Evolutionary conservation across 2,113 vertebrate genomes (phyloP).

Genomic region (Eira barbara): DNA sequence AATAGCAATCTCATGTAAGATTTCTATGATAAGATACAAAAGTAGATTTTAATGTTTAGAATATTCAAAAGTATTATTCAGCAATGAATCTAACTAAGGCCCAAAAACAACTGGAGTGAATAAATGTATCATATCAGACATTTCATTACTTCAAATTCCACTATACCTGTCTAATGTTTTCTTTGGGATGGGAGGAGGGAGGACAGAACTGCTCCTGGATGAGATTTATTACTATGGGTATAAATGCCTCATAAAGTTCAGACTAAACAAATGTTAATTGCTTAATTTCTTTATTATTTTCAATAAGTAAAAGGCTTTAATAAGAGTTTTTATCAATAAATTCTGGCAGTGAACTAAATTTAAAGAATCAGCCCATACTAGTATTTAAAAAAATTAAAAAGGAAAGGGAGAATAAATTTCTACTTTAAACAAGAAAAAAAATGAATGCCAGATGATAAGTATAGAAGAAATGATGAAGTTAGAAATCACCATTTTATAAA

Average conservation of each 20-base stretch:
- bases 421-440: background rate
- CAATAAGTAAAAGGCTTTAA: slow-evolving; percentile 28
- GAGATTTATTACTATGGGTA: background rate
- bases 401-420: background rate
- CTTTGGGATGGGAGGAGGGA: background rate
- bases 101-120: slow-evolving; percentile 5
- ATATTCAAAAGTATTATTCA: slow-evolving; percentile 10
- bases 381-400: background rate
- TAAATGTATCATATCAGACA: background rate
- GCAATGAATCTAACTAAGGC: background rate
- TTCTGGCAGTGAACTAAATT: slow-evolving; percentile 12
- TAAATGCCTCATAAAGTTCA: slow-evolving; percentile 38
- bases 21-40: background rate
- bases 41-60: slow-evolving; percentile 33
- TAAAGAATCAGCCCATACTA: background rate
- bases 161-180: background rate
- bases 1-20: background rate
- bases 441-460: background rate
- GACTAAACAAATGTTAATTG: background rate
- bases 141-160: slow-evolving; percentile 12
- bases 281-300: slow-evolving; percentile 39
- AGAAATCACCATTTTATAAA: background rate
- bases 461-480: background rate
- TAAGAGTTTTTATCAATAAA: background rate
- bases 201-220: background rate